Evolutionary conservation across 2,113 vertebrate genomes (phyloP).

Genomic region (Chaenocephalus aceratus): DNA sequence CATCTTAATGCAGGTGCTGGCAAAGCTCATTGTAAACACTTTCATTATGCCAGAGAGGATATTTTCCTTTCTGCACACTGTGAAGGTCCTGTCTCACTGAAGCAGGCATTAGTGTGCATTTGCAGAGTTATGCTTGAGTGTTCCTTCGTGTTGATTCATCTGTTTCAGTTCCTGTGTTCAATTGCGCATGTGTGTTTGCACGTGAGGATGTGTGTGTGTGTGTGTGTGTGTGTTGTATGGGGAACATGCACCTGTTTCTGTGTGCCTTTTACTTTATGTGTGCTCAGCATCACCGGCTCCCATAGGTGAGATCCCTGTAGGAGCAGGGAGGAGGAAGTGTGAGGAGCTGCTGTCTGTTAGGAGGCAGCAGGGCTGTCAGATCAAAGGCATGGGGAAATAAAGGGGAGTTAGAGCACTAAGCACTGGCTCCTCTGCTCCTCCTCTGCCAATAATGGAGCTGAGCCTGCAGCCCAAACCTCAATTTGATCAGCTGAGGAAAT

Average conservation of each 20-base stretch:
- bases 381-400: constrained; percentile 68
- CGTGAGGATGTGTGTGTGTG: constrained; percentile 18
- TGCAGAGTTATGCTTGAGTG: background rate
- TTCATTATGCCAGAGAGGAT: constrained; percentile 40
- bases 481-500: constrained; percentile 77
- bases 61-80: constrained; percentile 39
- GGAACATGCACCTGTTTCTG: background rate
- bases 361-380: constrained; percentile 66
- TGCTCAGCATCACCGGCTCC: constrained; percentile 48
- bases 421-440: constrained; percentile 53
- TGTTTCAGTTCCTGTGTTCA: background rate
- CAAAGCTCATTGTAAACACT: constrained; percentile 59
- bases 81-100: constrained; percentile 25
- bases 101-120: constrained; percentile 21
- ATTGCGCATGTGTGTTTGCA: background rate
- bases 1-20: constrained; percentile 56
- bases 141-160: background rate
- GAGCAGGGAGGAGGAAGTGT: constrained; percentile 48
- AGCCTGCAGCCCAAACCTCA: constrained; percentile 67
- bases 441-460: constrained; percentile 68
- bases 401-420: constrained; percentile 69
- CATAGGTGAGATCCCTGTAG: constrained; percentile 48
- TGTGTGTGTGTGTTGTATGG: constrained; percentile 18
- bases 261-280: constrained; percentile 10
- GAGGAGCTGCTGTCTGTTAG: constrained; percentile 58